Percentiles rank a stretch among this genome's conserved stretches.
Evolutionary conservation across 2,113 vertebrate species (phyloP).

Genomic region (Grammomys surdaster): DNA sequence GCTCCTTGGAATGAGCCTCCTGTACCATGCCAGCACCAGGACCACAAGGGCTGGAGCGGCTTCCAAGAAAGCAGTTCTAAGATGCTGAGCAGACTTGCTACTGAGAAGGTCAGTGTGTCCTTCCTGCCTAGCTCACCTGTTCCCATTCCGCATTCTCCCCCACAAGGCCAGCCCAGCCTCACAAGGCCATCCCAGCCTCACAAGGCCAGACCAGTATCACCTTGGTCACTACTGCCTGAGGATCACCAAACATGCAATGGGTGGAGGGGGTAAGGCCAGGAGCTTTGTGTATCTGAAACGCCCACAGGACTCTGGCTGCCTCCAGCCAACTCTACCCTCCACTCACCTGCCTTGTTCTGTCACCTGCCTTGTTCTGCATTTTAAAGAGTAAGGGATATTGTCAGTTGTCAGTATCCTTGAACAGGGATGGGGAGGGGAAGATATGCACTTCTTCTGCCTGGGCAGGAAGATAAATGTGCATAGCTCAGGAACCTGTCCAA

Average conservation of each 20-base stretch:
- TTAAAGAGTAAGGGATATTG: neutral
- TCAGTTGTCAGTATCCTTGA: neutral
- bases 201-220: neutral
- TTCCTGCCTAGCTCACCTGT: neutral
- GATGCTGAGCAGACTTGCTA: neutral
- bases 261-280: accelerated
- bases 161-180: neutral
- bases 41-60: accelerated
- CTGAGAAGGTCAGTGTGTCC: neutral
- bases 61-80: neutral
- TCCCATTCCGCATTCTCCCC: neutral
- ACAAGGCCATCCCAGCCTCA: neutral
- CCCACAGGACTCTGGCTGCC: neutral
- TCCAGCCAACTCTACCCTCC: neutral
- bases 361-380: neutral
- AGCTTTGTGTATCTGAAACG: neutral
- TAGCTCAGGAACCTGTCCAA: neutral
- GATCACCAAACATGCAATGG: too few species aligned
- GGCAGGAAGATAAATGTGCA: neutral
- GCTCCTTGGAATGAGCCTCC: accelerated
- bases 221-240: neutral
- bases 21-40: too few species aligned
- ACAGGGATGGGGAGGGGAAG: neutral
- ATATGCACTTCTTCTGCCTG: too few species aligned
- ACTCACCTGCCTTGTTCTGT: neutral